Base-by-base conservation (phyloP, 2,888 invertebrate genomes). In the Spodoptera picta region DNA sequence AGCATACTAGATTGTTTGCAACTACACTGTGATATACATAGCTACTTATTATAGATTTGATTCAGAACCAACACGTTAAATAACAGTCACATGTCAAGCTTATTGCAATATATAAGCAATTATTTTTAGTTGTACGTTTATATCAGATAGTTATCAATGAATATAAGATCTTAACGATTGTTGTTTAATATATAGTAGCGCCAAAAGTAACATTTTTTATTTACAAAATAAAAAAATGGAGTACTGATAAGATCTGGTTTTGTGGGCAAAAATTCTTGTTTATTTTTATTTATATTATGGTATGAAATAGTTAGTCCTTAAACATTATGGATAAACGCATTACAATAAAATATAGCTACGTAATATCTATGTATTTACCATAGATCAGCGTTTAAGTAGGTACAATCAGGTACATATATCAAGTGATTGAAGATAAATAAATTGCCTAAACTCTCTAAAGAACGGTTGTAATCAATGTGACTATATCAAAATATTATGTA, bases 401-500 rank as follows among this genome's bases (percentile, higher is more conserved):
- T 36, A 36, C 2, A 36, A 6, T 0, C 2, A 36, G 6, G 2
- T 36, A 36, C 2, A 36, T 36, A 36, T 70, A 75, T 57, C 45
- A 46, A 58, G 51, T 46, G 65, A 71, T 75, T 76, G 54, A 42
- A 46, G 60, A 71, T 54, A 71, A 64, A 65, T 57, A 51, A 71
- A 24, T 53, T 65, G 52, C 50, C 59, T 54, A 48, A 56, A 65
- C 57, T 64, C 23, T 55, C 46, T 27, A 54, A 49, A 42, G 19
- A 47, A 46, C 45, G 14, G 31, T 59, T 63, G 27, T 55, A 36
- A 58, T 46, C 43, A 44, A 23, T 10, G 41, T 53, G 58, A 59
- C 71, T 47, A 48, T 58, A 64, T 49, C 70, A 70, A 64, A 64
- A 53, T 75, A 63, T 70, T 71, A 75, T 75, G 65, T 70, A 14